Evolutionary conservation across 2,797 vertebrate species (phyloP), one percentile per base, ranked within the genome.

Genomic region (Sebastes taczanowskii): DNA sequence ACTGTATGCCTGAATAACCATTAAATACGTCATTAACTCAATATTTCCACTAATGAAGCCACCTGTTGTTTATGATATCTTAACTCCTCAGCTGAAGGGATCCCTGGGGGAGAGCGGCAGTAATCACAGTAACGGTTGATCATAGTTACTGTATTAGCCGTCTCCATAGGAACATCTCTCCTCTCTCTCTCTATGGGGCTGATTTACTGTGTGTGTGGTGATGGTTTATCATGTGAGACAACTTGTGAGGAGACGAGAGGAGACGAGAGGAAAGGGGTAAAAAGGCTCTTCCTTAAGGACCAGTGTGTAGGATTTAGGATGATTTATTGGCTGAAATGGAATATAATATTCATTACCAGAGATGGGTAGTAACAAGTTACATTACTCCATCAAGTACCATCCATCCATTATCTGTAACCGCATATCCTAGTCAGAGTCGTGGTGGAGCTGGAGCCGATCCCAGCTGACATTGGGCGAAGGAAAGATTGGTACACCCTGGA

Each of bases 81-180:
- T 76, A 72, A 71, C 71, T 22, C 35, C 64, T 73, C 34, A 68
- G 38, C 27, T 77, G 83, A 86, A 42, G 76, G 38, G 56, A 87
- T 49, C 76, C 72, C 77, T 69, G 56, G 46, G 74, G 79, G 73
- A 84, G 63, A 90, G 71, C 49, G 38, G 60, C 77, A 75, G 86
- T 89, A 91, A 91, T 91, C 92, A 91, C 83, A 46, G 16, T 46
- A 20, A 49, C 82, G 67, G 79, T 79, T 86, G 84, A 87, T 89
- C 74, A 85, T 80, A 85, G 83, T 73, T 83, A 77, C 84, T 82
- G 71, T 82, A 85, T 89, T 88, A 74, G 73, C 80, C 3, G 80
- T 94, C 85, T 83, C 92, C 93, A 93, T 93, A 84, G 89, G 82
- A 93, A 92, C 92, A 71, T 76, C 71, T 80, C 78, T 90, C 34